These are phyloP conservation scores for Zygothrica quintamaculata DNA, from an alignment of 2,888 invertebrate species.

Conservation along the genomic window DNA sequence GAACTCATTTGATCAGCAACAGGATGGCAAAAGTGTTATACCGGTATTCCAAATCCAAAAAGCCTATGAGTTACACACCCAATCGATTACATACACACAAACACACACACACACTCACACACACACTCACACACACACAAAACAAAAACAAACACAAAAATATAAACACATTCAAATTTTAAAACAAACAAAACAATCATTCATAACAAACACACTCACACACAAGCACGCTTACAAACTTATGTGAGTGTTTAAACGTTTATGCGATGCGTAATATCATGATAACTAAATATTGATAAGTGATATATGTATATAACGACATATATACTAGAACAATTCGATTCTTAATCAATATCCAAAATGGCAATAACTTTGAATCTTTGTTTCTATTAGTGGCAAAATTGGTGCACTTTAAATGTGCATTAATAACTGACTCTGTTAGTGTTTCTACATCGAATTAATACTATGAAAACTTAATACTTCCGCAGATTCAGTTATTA, in stretches of 20 bases:
- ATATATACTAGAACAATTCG: too few species aligned
- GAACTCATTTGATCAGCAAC: constrained; percentile 51
- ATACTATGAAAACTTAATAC: too few species aligned
- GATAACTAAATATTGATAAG: not conserved
- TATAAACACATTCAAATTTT: constrained; percentile 15
- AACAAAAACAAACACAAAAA: constrained; percentile 19
- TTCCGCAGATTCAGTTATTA: too few species aligned
- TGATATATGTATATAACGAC: too few species aligned
- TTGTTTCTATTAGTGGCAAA: too few species aligned
- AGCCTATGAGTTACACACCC: constrained; percentile 47
- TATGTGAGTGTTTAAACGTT: constrained; percentile 9
- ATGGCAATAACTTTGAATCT: too few species aligned
- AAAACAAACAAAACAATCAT: too few species aligned
- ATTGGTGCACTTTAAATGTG: too few species aligned
- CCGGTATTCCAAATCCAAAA: constrained; percentile 84
- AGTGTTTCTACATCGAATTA: too few species aligned
- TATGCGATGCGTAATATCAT: constrained; percentile 3
- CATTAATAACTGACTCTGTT: too few species aligned
- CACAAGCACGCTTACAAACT: not conserved
- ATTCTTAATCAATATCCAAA: too few species aligned
- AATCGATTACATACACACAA: constrained; percentile 22
- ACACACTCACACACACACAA: too few species aligned
- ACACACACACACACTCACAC: constrained; percentile 31
- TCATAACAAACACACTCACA: constrained; percentile 5
- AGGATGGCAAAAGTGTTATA: constrained; percentile 81